Percentiles rank a stretch among this genome's conserved stretches.
phyloP scores from a whole-genome alignment of 2,797 vertebrate genomes.

The Echeneis naucrates region DNA sequence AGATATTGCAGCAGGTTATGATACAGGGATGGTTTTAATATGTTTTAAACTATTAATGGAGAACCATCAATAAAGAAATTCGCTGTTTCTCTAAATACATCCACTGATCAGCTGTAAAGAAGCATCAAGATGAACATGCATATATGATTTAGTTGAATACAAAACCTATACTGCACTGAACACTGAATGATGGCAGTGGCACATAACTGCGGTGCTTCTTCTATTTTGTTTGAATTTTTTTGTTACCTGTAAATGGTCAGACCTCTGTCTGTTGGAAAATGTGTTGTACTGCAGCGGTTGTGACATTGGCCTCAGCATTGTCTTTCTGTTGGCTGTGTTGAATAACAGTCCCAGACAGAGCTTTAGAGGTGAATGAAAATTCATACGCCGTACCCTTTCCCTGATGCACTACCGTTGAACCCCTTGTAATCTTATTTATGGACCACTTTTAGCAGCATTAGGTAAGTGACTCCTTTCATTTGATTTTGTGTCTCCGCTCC shows the following conservation, averaged over 20 bases:
- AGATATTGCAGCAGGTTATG: no score
- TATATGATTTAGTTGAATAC: not conserved
- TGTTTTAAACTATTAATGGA: not conserved
- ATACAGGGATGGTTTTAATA: conserved; percentile 7
- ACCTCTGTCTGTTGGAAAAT: conserved; percentile 30
- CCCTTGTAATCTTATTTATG: conserved; percentile 68
- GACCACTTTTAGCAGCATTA: conserved; percentile 51
- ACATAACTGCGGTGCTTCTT: no score
- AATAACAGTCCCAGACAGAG: conserved; percentile 36
- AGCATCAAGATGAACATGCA: not conserved
- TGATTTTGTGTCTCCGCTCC: conserved; percentile 52
- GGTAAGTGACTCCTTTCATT: conserved; percentile 52
- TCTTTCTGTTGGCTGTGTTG: conserved; percentile 43
- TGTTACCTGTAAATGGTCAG: conserved; percentile 20
- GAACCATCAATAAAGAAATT: not conserved
- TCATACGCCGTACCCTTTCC: conserved; percentile 17
- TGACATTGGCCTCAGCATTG: conserved; percentile 49
- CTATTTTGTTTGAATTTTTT: no score
- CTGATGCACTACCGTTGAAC: conserved; percentile 45
- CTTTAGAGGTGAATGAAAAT: conserved; percentile 55
- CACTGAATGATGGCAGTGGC: not conserved
- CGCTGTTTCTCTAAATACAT: no score
- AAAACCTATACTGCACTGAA: not conserved
- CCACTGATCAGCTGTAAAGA: no score
- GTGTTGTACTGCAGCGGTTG: conserved; percentile 24